A percentile compares a stretch with the other conserved stretches of the same genome.
Conservation (phyloP, 2,888 invertebrate species). For the Agonopterix subpropinquella region DNA sequence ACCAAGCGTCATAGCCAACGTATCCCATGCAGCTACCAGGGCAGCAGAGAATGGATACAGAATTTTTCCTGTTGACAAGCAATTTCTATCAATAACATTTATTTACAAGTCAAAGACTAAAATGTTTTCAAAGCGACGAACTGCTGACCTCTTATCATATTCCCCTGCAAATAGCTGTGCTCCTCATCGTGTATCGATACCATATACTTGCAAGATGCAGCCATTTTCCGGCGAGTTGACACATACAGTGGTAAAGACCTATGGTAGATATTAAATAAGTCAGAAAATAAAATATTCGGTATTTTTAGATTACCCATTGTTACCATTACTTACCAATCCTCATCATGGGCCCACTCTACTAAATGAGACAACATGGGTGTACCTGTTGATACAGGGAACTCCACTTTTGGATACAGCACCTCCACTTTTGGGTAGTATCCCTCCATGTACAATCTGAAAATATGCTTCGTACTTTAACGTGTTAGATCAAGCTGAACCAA, state of each 20-base stretch:
- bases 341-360: slow-evolving; percentile 89
- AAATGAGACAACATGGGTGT: slow-evolving; percentile 88
- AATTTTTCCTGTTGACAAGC: no score
- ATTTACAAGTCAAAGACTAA: no score
- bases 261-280: background rate
- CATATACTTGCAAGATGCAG: slow-evolving; percentile 28
- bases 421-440: slow-evolving; percentile 83
- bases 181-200: slow-evolving; percentile 38
- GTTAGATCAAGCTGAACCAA: background rate
- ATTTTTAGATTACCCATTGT: background rate
- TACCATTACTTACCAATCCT: slow-evolving; percentile 70
- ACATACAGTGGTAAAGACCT: slow-evolving; percentile 33
- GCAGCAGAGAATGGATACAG: no score
- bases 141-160: slow-evolving; percentile 34
- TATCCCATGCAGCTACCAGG: no score
- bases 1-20: no score
- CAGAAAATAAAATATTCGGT: background rate
- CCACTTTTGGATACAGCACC: slow-evolving; percentile 82
- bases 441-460: slow-evolving; percentile 79
- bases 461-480: background rate
- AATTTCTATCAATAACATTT: no score
- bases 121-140: background rate
- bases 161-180: slow-evolving; percentile 31
- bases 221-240: slow-evolving; percentile 21
- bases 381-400: slow-evolving; percentile 88